Conservation (phyloP, 2,797 vertebrate genomes). For the Botia almorhae region DNA sequence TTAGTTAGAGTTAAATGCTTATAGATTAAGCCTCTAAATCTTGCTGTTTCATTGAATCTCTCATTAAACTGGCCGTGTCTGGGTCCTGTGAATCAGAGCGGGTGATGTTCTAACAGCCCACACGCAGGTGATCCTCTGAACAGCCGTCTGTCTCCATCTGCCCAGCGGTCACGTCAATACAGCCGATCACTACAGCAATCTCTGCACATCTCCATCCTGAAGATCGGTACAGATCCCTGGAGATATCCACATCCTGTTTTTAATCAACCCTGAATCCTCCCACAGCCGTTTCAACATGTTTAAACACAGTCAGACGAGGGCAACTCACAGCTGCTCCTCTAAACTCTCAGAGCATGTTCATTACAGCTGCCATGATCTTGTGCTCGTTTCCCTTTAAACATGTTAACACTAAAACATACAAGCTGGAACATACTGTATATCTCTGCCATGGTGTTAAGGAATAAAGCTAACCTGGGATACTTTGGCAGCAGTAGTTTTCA, state of each 20-base stretch:
- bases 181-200: constrained; percentile 35
- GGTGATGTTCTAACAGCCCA: constrained; percentile 23
- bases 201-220: constrained; percentile 32
- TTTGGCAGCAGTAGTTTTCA: background rate
- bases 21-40: constrained; percentile 35
- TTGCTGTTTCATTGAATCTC: constrained; percentile 30
- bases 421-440: no score
- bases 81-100: constrained; percentile 25
- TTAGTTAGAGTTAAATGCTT: constrained; percentile 16
- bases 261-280: constrained; percentile 60
- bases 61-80: constrained; percentile 41
- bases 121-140: constrained; percentile 13
- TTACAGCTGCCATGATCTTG: no score
- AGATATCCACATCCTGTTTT: constrained; percentile 63
- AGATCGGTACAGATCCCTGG: constrained; percentile 43
- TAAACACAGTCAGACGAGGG: constrained; percentile 24
- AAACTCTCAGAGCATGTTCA: constrained; percentile 3
- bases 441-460: no score
- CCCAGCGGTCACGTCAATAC: background rate
- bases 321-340: background rate
- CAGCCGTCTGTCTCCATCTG: constrained; percentile 2
- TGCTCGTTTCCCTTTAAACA: constrained; percentile 4
- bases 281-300: constrained; percentile 29
- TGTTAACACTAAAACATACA: no score
- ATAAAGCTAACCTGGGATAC: background rate